Evolutionary conservation across 2,113 vertebrate species (phyloP), one percentile per base, ranked within the genome.

Genomic region (Cochlearius cochlearius): DNA sequence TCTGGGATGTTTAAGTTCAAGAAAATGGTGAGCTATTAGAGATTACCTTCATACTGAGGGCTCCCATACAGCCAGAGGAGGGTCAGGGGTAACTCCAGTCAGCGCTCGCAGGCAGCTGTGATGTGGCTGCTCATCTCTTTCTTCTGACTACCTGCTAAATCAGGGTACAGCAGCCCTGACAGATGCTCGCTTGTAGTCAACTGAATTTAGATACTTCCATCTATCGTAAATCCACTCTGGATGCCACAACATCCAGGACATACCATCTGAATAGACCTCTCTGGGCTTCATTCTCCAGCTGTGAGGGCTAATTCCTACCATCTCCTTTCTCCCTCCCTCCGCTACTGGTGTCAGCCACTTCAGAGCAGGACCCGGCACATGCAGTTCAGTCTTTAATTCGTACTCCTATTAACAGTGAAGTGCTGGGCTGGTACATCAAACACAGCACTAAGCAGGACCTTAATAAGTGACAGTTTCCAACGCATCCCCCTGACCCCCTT

Each of bases 401-500:
- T 18, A 12, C 26, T 39, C 18, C 26, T 66, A 18, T 14, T 60
- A 45, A 26, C 8, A 50, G 1, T 30, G 27, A 85, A 30, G 25
- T 27, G 32, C 26, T 55, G 38, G 50, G 14, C 32, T 38, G 18
- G 12, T 52, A 50, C 39, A 76, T 38, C 60, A 85, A 86, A 25
- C 25, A 67, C 15, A 20, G 21, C 47, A 15, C 41, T 63, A 45
- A 53, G 12, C 20, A 60, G 18, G 43, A 47, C 15, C 52, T 15
- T 30, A 58, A 13, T 12, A 83, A 8, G 5, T 67, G 41, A 67
- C 38, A 47, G 32, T 5, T 68, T 36, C 63, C 49, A 86, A 2
- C 18, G 30, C 3, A 30, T 3, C 14, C 34, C 47, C 21, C 9
- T 1, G 0, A 58, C 15, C 14, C 53, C 1, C 23, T n/a, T 18